Conservation (phyloP, 2,113 vertebrate genomes). For the Verasper variegatus region DNA sequence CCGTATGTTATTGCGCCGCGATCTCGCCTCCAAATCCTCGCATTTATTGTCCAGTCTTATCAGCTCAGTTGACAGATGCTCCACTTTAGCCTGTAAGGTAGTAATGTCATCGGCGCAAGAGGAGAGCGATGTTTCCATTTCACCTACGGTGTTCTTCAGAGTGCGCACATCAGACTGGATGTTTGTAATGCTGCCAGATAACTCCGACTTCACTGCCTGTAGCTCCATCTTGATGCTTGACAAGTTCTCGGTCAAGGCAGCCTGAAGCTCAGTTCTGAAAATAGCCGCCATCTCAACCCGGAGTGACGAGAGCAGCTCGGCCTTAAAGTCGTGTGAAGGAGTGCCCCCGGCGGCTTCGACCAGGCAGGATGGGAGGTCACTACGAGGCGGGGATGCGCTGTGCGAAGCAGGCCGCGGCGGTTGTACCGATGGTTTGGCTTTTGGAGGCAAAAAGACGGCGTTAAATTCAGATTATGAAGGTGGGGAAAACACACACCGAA, state of each 20-base stretch:
- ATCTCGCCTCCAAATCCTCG: not conserved
- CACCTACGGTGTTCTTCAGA: not conserved
- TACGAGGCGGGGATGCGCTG: not conserved
- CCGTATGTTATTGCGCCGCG: not conserved
- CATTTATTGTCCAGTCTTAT: conserved; percentile 4
- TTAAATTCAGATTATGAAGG: not conserved
- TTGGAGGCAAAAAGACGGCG: not conserved
- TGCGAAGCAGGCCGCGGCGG: not conserved
- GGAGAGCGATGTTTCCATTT: not conserved
- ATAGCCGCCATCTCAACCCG: not conserved
- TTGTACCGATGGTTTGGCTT: not conserved
- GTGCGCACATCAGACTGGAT: not conserved
- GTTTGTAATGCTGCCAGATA: not conserved
- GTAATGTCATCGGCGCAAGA: not conserved
- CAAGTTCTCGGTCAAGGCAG: not conserved
- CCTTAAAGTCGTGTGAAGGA: not conserved
- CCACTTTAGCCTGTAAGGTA: not conserved
- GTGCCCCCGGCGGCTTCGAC: not conserved
- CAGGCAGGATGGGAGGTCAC: not conserved
- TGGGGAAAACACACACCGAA: not conserved
- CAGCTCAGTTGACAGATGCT: not conserved
- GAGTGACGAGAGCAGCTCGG: not conserved
- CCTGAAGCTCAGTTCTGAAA: conserved; percentile 8
- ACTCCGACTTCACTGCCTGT: not conserved
- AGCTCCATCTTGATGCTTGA: not conserved